Evolutionary conservation across 1,140 invertebrate genomes (phyloP).

Genomic region (Coelopa frigida): DNA sequence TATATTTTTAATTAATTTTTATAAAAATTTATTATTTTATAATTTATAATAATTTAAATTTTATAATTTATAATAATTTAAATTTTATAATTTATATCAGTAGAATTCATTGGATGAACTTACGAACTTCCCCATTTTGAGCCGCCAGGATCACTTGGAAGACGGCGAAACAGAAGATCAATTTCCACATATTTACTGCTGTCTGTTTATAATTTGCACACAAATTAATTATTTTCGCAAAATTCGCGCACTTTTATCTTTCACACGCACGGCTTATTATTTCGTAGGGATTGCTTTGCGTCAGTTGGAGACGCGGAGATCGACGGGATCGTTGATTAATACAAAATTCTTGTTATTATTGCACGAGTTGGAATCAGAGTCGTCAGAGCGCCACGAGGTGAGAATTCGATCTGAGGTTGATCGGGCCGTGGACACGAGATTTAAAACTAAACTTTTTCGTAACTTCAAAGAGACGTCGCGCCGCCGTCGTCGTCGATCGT

Average conservation of each 20-base stretch:
- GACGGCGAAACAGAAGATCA: constrained; percentile 5
- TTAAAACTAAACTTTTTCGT: constrained; percentile 12
- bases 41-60: neutral
- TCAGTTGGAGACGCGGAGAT: too few relatives aligned
- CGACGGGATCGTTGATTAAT: neutral
- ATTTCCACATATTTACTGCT: constrained; percentile 11
- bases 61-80: neutral
- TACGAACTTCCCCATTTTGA: constrained; percentile 10
- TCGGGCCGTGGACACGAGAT: neutral
- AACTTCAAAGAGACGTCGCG: too few relatives aligned
- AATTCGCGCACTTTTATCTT: too few relatives aligned
- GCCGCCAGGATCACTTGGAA: constrained; percentile 11
- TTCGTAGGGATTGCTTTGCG: too few relatives aligned
- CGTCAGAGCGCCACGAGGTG: constrained; percentile 8
- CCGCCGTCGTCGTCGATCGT: too few relatives aligned
- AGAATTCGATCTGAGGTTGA: constrained; percentile 10
- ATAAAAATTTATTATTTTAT: neutral
- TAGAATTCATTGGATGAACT: neutral
- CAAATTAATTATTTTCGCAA: constrained; percentile 2
- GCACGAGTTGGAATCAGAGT: neutral
- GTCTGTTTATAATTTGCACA: neutral
- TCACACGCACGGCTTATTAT: too few relatives aligned
- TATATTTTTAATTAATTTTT: too few relatives aligned
- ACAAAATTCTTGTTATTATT: neutral
- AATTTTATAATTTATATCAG: neutral